Evolutionary conservation across 2,888 invertebrate species (phyloP), one percentile per base, ranked within the genome.

Genomic region (Nebria salina): DNA sequence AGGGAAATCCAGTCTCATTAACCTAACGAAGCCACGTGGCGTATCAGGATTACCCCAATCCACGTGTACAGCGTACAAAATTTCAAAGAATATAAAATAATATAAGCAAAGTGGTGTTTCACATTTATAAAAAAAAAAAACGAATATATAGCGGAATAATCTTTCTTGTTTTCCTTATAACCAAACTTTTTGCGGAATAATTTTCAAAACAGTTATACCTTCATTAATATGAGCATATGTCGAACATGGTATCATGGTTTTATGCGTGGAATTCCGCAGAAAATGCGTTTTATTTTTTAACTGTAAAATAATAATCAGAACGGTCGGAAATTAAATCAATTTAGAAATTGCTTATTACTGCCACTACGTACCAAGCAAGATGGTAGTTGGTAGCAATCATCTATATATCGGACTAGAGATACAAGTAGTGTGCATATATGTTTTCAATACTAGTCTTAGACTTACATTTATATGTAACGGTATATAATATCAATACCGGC

Each of bases 1-100:
- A 41, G 78, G 73, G 65, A 73, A 78, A 73, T 78, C 78, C 78
- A 73, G 54, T 54, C 86, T 87, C 87, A 87, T 87, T 87, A 87
- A 86, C 84, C 86, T 87, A 87, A 87, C 87, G 87, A 87, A 87
- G 87, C 85, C 87, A 87, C 87, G 87, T 87, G 87, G 85, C 84
- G 2, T 41, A 70, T 82, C 82, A 82, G 70, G 84, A 75, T 81
- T 83, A 83, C 83, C 84, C 83, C 81, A 81, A 84, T 80, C 84
- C 85, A 85, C 85, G 85, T 85, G 85, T 84, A 84, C 25, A 13
- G 70, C 1, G 34, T 25, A 70, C 26, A 4, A 11, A 70, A 70
- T 15, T 54, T 54, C 54, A 7, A 54, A 54, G 2, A 34, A 34
- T 34, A 34, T 5, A 34, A 34, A 34, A 34, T 34, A 34, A 1